Evolutionary conservation across 2,797 vertebrate species (phyloP), one percentile per base, ranked within the genome.

Genomic region (Mus spretus): DNA sequence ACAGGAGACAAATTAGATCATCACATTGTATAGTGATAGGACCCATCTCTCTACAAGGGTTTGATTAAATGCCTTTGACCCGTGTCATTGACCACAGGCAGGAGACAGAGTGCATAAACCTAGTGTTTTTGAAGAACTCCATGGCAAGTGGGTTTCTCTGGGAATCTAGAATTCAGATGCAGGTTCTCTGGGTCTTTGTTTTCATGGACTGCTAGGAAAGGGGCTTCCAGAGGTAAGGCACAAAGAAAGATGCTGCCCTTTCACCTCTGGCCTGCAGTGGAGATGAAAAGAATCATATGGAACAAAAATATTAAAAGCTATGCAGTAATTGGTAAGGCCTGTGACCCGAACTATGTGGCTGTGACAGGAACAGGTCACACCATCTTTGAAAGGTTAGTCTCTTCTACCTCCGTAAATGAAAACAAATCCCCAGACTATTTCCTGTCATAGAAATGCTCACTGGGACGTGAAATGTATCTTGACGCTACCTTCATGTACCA

Each of bases 41-140:
- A 96, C 70, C 94, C 80, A 72, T 97, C 94, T 93, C 89, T 97
- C 95, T 97, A 93, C 50, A 92, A 97, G 93, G 89, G 89, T 95
- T 96, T 97, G 95, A 97, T 97, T 94, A 96, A 97, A 97, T 97
- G 96, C 85, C 93, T 98, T 92, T 98, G 98, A 97, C 95, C 95
- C 50, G 0, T 97, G 94, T 96, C 96, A 94, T 90, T 98, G 98
- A 95, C 97, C 96, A 93, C 72, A 82, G 95, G 93, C 94, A 96
- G 83, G 94, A 95, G 72, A 96, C 82, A 94, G 87, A 5, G 6
- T 96, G 96, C 97, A 97, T 97, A 97, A 89, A 95, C 96, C 93
- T 87, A 77, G 26, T 72, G 77, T 83, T 96, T 96, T 97, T 57
- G 88, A 95, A 97, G 85, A 55, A 59, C 7, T 28, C 90, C 74